phyloP scores from a whole-genome alignment of 2,888 invertebrate species.

The Tiliacea citrago region DNA sequence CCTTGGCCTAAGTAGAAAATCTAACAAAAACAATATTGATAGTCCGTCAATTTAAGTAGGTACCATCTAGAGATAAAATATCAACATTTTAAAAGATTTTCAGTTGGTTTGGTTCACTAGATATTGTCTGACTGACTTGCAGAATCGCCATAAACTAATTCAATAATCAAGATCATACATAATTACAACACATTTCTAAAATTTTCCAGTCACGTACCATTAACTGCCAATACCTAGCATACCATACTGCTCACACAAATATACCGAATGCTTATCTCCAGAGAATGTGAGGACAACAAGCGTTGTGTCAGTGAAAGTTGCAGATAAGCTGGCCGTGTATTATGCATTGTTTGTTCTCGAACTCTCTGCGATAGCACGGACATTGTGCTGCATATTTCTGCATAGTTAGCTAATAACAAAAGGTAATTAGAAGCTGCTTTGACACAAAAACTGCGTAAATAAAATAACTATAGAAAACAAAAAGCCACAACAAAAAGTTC shows the following conservation, averaged over 20 bases:
- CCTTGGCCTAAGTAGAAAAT: not conserved
- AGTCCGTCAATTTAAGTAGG: no score
- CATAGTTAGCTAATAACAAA: not conserved
- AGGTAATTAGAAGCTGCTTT: not conserved
- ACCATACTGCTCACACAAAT: constrained; percentile 11
- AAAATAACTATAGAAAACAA: not conserved
- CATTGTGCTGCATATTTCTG: constrained; percentile 17
- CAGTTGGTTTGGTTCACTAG: no score
- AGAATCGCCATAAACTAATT: not conserved
- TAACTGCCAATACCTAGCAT: not conserved
- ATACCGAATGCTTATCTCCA: constrained; percentile 48
- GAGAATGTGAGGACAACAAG: constrained; percentile 48
- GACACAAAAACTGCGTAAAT: no score
- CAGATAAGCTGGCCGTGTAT: constrained; percentile 46
- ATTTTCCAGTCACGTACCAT: constrained; percentile 12
- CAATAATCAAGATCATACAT: not conserved
- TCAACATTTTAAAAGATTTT: no score
- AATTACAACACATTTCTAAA: not conserved
- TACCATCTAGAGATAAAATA: no score
- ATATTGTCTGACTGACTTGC: no score
- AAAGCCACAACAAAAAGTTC: no score
- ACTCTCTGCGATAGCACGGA: constrained; percentile 25
- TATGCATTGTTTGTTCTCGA: constrained; percentile 37
- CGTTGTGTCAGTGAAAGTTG: constrained; percentile 52
- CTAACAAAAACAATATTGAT: not conserved